Evolutionary conservation across 1,140 invertebrate genomes (phyloP), one percentile per base, ranked within the genome.

Genomic region (Penaeus chinensis): DNA sequence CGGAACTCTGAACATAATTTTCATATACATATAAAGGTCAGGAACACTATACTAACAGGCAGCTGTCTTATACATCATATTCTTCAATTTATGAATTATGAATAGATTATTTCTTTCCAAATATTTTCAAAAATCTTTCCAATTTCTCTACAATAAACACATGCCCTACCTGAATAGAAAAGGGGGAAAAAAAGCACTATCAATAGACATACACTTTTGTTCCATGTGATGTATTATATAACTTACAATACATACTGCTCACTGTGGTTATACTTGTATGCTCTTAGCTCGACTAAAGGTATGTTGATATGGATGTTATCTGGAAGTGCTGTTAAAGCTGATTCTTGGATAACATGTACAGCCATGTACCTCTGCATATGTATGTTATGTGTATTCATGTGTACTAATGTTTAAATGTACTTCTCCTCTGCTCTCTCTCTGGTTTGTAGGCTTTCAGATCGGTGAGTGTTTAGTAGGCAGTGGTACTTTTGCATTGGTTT

Each of bases 391-490:
- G 84, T 86, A 87, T 90, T 89, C 84, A 82, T 85, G 82, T 86
- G 79, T 69, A 87, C 89, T 84, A 84, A 87, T 88, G 82, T 88
- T 83, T 84, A 77, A 78, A 82, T 86, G 82, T 88, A 82, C 90
- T 90, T 60, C 71, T 88, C 87, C 88, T 90, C 88, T 74, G 77
- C 81, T 85, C 77, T 83, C 81, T 89, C 82, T 84, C 82, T 81
- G 82, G 88, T 91, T 91, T 90, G 85, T 90, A 93, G 93, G 92
- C 93, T 91, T 93, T 93, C 92, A 91, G 92, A 93, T 93, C 92
- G 93, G 93, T 93, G 92, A 93, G 93, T 93, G 91, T 92, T 90
- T 88, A 78, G 82, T 84, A 77, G 80, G 86, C 80, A 63, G 47
- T 78, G 62, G n/a, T 81, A 37, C 22, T 81, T 22, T 87, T 71